phyloP scores from a whole-genome alignment of 2,797 vertebrate species.

The Etheostoma nigrum region DNA sequence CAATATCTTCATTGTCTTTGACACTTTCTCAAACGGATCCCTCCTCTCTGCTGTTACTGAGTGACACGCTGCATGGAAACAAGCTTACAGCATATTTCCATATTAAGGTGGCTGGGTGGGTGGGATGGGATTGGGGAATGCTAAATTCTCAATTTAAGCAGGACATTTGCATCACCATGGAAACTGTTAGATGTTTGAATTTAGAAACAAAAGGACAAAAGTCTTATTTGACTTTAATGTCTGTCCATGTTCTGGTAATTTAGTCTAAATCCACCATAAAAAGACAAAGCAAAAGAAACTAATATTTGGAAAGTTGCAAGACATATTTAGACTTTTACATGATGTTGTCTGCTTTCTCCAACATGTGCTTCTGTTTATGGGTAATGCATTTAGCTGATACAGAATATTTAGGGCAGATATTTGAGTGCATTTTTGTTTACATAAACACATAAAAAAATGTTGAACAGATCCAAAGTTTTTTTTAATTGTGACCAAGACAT shows the following conservation, averaged over 20 bases:
- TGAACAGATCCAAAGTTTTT: neutral
- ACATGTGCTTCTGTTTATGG: neutral
- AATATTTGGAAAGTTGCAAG: neutral
- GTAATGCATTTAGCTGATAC: neutral
- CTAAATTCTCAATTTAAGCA: slow-evolving; percentile 16
- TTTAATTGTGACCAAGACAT: neutral
- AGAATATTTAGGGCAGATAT: neutral
- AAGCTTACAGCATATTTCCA: slow-evolving; percentile 8
- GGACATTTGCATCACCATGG: slow-evolving; percentile 12
- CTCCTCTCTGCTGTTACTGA: slow-evolving; percentile 1
- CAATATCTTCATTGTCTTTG: slow-evolving; percentile 15
- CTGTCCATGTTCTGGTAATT: neutral
- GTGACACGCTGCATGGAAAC: slow-evolving; percentile 30
- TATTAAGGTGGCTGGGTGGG: neutral
- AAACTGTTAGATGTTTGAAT: slow-evolving; percentile 10
- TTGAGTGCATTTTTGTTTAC: neutral
- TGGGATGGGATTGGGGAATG: neutral
- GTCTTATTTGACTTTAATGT: slow-evolving; percentile 5
- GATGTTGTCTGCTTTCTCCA: neutral
- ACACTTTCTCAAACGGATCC: slow-evolving; percentile 24
- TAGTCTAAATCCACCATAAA: neutral
- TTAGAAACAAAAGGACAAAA: neutral
- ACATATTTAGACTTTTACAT: neutral
- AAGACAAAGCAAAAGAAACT: neutral
- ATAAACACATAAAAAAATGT: neutral